phyloP scores from a whole-genome alignment of 2,888 invertebrate species.

The Philonicus albiceps region DNA sequence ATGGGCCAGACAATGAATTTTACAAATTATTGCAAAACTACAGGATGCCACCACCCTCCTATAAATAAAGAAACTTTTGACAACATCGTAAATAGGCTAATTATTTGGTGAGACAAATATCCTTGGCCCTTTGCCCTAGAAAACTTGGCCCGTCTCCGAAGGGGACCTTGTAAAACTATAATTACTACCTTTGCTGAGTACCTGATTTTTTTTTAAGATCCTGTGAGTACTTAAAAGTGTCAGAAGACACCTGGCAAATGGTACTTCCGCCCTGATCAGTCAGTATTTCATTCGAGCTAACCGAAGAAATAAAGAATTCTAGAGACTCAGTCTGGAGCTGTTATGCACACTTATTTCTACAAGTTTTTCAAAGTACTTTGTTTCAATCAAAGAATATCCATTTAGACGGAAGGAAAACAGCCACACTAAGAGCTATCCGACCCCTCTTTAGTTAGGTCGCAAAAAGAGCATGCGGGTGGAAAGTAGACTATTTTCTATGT shows the following conservation, averaged over 20 bases:
- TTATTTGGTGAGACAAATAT: constrained; percentile 18
- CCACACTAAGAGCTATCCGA: not conserved
- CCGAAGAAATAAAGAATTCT: not conserved
- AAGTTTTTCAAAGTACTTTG: not conserved
- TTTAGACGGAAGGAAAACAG: not conserved
- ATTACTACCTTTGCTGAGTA: not conserved
- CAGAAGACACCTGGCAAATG: not conserved
- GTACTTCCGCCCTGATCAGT: not conserved
- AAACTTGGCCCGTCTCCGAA: not conserved
- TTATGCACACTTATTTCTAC: not conserved
- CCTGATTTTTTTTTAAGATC: not conserved
- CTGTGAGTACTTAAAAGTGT: not conserved
- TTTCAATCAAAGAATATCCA: not conserved
- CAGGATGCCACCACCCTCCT: not conserved
- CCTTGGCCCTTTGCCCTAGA: constrained; percentile 21
- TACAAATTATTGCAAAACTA: not conserved
- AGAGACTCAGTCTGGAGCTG: not conserved
- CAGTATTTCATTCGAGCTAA: not conserved
- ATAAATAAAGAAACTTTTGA: constrained; percentile 24
- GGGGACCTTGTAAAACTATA: not conserved
- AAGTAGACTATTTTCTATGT: not conserved
- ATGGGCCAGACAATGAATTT: not conserved
- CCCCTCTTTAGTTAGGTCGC: not conserved
- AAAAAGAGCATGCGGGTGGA: not conserved
- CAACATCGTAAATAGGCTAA: not conserved